Base-by-base conservation (phyloP, 2,797 vertebrate species). In the Malurus splendens region DNA sequence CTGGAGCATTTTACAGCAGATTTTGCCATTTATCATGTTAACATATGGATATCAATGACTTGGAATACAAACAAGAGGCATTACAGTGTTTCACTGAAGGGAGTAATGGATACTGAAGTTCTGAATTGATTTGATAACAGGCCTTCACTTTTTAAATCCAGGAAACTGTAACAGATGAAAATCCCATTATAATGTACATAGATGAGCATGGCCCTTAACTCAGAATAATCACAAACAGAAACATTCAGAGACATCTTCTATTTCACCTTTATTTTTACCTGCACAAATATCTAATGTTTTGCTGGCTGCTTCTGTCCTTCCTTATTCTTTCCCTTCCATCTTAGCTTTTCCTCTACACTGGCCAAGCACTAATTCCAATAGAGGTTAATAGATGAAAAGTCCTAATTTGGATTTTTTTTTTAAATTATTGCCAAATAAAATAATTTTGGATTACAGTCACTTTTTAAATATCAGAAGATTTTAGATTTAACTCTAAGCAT, bases 51-150 rank as follows among this genome's bases (percentile, higher is more conserved):
- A 73, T 57, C 54, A 77, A 52, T 77, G 36, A 30, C 52, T 50
- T 52, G 25, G 39, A 86, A 84, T 51, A 79, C 42, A 71, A 93
- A 77, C 41, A 86, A 87, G 68, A 77, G n/a, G 5, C 51, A 86
- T 74, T 67, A 64, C 20, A 61, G 24, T 47, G 51, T 84, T 92
- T 55, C 28, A 61, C 7, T 71, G 41, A 73, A 82, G 11, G 22
- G 18, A 64, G 61, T 82, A 73, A 86, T 36, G 74, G 41, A 17
- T 82, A 61, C 22, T 77, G 47, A 93, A 86, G 47, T 55, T 71
- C 51, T 61, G 88, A 79, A 79, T 15, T 61, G 68, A 88, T 65
- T 38, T 71, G 47, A 59, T 72, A 44, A 84, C 10, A 4, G 5
- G 7, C 1, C 16, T 71, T 16, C 36, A 50, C 48, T 76, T 84